Evolutionary conservation across 2,113 vertebrate genomes (phyloP).

Genomic region (Pycnonotus jocosus): DNA sequence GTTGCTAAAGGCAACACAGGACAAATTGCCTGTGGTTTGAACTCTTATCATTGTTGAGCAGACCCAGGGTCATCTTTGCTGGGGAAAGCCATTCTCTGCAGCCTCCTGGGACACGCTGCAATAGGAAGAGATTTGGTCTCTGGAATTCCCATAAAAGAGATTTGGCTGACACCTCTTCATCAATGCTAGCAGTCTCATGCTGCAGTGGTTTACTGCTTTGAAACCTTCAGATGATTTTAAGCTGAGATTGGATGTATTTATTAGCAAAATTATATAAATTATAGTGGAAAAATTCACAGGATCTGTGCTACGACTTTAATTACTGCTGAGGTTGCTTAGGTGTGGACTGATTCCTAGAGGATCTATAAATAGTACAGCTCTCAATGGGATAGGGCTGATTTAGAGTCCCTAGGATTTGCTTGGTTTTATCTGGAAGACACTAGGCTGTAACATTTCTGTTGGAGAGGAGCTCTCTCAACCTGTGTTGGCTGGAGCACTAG

Average conservation of each 20-base stretch:
- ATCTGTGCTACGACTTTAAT: not conserved
- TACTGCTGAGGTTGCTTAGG: not conserved
- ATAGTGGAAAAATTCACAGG: not conserved
- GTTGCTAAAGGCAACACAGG: constrained; percentile 2
- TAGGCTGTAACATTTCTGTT: not conserved
- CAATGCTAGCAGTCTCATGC: not conserved
- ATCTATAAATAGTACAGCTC: not conserved
- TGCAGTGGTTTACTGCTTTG: not conserved
- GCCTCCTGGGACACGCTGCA: not conserved
- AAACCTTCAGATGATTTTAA: not conserved
- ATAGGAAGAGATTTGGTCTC: not conserved
- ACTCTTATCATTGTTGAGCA: not conserved
- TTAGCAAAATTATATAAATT: not conserved
- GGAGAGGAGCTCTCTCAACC: not conserved
- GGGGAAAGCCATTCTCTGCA: not conserved
- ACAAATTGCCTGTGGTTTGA: not conserved
- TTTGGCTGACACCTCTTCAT: not conserved
- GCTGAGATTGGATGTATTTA: not conserved
- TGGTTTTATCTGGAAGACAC: not conserved
- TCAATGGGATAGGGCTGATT: not conserved
- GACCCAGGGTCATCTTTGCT: not conserved
- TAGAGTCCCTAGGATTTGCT: not conserved
- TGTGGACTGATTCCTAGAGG: not conserved
- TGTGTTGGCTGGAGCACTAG: not conserved
- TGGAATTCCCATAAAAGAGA: constrained; percentile 12